phyloP scores from a whole-genome alignment of 2,797 vertebrate genomes.

The Lagodon rhomboides region DNA sequence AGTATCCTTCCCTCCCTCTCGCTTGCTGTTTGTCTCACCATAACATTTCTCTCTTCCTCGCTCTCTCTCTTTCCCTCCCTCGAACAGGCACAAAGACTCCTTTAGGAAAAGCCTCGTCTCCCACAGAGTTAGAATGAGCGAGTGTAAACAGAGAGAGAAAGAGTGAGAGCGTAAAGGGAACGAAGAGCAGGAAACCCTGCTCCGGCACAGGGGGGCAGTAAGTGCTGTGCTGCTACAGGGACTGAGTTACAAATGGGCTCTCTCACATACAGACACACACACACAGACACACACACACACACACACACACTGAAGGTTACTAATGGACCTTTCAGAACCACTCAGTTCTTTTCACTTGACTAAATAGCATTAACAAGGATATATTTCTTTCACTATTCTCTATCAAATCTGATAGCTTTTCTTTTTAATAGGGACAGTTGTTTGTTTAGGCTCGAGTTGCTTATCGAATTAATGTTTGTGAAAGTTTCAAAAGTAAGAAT shows the following conservation, averaged over 20 bases:
- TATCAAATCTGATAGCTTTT: constrained; percentile 16
- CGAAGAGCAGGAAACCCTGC: constrained; percentile 73
- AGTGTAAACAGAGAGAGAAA: constrained; percentile 58
- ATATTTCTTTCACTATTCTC: constrained; percentile 29
- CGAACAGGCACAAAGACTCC: constrained; percentile 78
- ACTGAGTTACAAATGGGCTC: constrained; percentile 81
- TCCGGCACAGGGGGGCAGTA: constrained; percentile 75
- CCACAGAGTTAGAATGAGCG: constrained; percentile 74
- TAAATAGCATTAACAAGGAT: constrained; percentile 52
- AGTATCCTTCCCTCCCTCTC: constrained; percentile 68
- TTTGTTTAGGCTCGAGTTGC: neutral
- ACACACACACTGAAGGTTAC: constrained; percentile 61
- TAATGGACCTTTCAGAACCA: constrained; percentile 79
- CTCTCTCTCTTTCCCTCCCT: constrained; percentile 41
- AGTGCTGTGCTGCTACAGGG: constrained; percentile 67
- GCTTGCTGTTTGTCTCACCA: constrained; percentile 52
- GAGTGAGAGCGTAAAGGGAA: constrained; percentile 52
- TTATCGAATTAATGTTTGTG: neutral
- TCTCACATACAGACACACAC: constrained; percentile 5
- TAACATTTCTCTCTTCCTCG: constrained; percentile 61
- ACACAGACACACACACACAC: constrained; percentile 47
- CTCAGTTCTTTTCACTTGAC: constrained; percentile 64
- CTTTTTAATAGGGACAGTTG: neutral
- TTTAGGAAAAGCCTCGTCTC: constrained; percentile 78
- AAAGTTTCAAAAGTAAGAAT: neutral